phyloP scores from a whole-genome alignment of 1,140 invertebrate species.

The Papilio glaucus region DNA sequence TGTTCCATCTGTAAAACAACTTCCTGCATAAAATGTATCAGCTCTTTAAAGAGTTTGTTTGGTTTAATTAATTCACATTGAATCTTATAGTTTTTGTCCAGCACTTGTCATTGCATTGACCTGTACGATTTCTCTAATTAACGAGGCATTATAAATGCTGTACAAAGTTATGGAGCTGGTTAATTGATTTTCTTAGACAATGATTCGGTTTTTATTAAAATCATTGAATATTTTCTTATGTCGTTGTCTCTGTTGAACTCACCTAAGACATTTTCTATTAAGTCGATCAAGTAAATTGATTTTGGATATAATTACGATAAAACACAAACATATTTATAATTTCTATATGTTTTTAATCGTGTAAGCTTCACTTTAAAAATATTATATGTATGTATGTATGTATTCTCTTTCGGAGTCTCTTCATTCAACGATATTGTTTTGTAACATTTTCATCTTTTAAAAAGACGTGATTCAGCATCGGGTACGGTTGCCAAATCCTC shows the following conservation, averaged over 20 bases:
- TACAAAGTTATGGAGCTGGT: not conserved
- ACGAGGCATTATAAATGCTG: slow-evolving; percentile 45
- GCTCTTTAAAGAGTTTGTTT: slow-evolving; percentile 37
- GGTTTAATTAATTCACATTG: slow-evolving; percentile 46
- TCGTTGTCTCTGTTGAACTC: not conserved
- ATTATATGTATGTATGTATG: not conserved
- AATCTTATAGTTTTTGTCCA: slow-evolving; percentile 48
- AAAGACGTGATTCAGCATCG: slow-evolving; percentile 22
- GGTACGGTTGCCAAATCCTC: not conserved
- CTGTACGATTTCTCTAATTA: slow-evolving; percentile 64
- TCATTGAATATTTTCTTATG: not conserved
- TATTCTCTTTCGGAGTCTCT: not conserved
- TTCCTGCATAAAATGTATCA: too few species aligned
- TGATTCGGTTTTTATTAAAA: not conserved
- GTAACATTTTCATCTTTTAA: slow-evolving; percentile 19
- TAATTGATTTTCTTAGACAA: not conserved
- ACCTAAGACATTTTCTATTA: not conserved
- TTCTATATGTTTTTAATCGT: too few species aligned
- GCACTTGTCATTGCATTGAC: slow-evolving; percentile 59
- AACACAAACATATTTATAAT: too few species aligned
- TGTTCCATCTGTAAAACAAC: too few species aligned
- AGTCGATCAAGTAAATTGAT: too few species aligned
- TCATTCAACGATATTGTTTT: slow-evolving; percentile 13
- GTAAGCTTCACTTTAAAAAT: not conserved
- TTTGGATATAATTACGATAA: too few species aligned